Evolutionary conservation across 2,888 invertebrate species (phyloP), one percentile per base, ranked within the genome.

Genomic region (Girardia tigrina): DNA sequence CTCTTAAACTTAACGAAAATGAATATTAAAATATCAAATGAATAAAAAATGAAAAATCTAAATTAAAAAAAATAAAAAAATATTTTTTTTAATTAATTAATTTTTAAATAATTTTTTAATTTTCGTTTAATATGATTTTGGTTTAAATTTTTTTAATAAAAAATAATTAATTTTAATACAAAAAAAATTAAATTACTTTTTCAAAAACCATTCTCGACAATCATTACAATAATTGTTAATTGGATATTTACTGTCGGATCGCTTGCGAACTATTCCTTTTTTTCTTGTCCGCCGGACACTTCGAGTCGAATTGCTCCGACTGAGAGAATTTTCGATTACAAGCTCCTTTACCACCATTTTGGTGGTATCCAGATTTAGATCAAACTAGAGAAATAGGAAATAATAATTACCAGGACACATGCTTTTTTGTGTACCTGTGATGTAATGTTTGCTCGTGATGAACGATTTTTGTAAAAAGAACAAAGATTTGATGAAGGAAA

Each of bases 231-330:
- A 56, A 56, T 56, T 56, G 6, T n/a, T 20, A 56, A 56, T 56
- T 6, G 56, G 56, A 56, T 56, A 56, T 56, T 56, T 56, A 16
- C 56, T 56, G 23, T 56, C 56, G 6, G 56, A 56, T 56, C 56
- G 56, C 23, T 56, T 56, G n/a, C 56, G 56, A 56, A 56, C 56
- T 8, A 56, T 56, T 56, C 56, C 56, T 56, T 56, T 56, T 16
- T 56, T 56, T n/a, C n/a, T 56, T 56, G n/a, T 56, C 4, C 56
- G 4, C n/a, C n/a, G n/a, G 56, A 56, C 56, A 16, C 56, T 56
- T 56, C 56, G n/a, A 6, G 56, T 16, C 4, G 56, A 56, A 56
- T 56, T 56, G n/a, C 56, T 56, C 23, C 56, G 4, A 56, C 56
- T 56, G n/a, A 56, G 56, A 56, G 56, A 23, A 56, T 56, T 56